These are phyloP conservation scores for Lasioglossum marginatum DNA, from an alignment of 2,888 invertebrate genomes.

Conservation along the genomic window DNA sequence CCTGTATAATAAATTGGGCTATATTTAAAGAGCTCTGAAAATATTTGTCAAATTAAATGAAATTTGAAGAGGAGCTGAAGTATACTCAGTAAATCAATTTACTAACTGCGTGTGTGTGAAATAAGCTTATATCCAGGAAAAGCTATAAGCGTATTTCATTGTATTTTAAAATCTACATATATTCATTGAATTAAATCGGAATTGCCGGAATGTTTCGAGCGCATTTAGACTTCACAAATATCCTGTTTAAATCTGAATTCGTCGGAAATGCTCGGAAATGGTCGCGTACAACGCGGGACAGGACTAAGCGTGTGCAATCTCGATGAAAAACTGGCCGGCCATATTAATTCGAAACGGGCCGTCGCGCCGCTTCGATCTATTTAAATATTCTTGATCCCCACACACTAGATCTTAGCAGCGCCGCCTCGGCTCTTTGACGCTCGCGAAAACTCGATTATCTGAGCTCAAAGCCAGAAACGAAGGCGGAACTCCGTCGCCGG, in stretches of 20 bases:
- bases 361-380: background rate
- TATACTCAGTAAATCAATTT: background rate
- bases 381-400: conserved; percentile 43
- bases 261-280: background rate
- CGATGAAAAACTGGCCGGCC: background rate
- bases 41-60: background rate
- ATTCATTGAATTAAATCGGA: background rate
- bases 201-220: background rate
- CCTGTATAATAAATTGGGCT: too few relatives aligned
- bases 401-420: background rate
- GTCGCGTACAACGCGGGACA: background rate
- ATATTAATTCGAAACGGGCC: background rate
- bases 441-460: conserved; percentile 23
- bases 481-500: conserved; percentile 32
- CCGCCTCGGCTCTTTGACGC: conserved; percentile 26
- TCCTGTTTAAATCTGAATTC: background rate
- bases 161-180: background rate
- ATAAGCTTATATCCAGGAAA: background rate
- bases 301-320: conserved; percentile 1
- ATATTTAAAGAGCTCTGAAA: too few relatives aligned
- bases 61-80: background rate
- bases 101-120: background rate
- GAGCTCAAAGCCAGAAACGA: conserved; percentile 21
- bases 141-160: background rate
- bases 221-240: background rate